Conservation (phyloP, 2,797 vertebrate species). For the Leptatherina wallacei region DNA sequence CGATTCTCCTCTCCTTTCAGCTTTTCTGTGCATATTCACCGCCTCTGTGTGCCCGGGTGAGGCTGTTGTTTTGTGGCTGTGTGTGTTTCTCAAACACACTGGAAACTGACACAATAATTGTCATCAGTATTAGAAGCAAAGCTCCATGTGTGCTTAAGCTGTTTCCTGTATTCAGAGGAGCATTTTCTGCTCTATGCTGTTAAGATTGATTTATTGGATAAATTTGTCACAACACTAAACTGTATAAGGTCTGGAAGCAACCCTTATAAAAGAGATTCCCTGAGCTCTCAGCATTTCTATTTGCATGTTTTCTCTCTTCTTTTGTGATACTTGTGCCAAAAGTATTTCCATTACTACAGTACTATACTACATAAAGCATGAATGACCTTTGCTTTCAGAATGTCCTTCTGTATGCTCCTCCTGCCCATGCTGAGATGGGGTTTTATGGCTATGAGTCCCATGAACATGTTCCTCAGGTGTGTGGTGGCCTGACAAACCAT, state of each 20-base stretch:
- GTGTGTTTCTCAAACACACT: constrained; percentile 4
- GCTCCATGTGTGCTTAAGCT: neutral
- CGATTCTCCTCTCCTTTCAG: constrained; percentile 33
- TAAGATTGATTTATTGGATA: neutral
- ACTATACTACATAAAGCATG: neutral
- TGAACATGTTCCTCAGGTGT: neutral
- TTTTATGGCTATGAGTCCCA: constrained; percentile 5
- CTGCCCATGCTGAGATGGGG: neutral
- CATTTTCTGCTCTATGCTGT: neutral
- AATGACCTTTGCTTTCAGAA: neutral
- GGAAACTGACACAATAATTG: constrained; percentile 32
- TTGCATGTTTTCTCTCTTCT: neutral
- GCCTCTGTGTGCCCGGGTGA: constrained; percentile 20
- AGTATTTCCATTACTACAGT: neutral
- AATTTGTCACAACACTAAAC: neutral
- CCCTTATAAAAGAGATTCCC: neutral
- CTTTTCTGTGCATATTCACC: constrained; percentile 15
- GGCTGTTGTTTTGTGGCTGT: constrained; percentile 25
- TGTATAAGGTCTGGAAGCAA: neutral
- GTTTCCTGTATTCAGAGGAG: neutral
- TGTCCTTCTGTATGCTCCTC: neutral
- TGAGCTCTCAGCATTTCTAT: neutral
- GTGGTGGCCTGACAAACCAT: constrained; percentile 1
- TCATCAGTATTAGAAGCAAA: constrained; percentile 7
- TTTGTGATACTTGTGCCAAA: no score